phyloP scores from a whole-genome alignment of 2,797 vertebrate genomes.

The Artibeus jamaicensis region DNA sequence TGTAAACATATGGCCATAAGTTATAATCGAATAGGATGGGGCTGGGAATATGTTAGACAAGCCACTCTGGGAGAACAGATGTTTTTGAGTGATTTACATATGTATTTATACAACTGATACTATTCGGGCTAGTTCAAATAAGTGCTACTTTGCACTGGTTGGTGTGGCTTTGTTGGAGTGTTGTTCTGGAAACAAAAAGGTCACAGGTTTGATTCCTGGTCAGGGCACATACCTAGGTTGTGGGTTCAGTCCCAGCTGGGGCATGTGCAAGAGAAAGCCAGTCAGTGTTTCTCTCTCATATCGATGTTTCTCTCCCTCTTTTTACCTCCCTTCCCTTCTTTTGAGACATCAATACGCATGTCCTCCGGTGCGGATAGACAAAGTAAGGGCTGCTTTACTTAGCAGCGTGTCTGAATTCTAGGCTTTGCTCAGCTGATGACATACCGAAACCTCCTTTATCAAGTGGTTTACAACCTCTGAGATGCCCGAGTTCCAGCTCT shows the following conservation, averaged over 20 bases:
- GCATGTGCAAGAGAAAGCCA: too few relatives aligned
- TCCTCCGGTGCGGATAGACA: too few relatives aligned
- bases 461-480: not conserved
- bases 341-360: too few relatives aligned
- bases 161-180: too few relatives aligned
- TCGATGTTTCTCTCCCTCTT: too few relatives aligned
- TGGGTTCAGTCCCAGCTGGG: too few relatives aligned
- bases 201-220: too few relatives aligned
- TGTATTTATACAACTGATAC: not conserved
- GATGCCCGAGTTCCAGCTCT: not conserved
- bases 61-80: not conserved
- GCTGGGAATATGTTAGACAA: not conserved
- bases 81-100: not conserved
- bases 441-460: not conserved
- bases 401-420: not conserved
- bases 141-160: not conserved
- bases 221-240: too few relatives aligned
- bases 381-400: not conserved
- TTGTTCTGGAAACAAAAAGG: too few relatives aligned
- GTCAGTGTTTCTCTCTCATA: too few relatives aligned
- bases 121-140: not conserved
- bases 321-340: too few relatives aligned
- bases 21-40: not conserved
- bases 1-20: not conserved
- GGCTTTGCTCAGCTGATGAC: not conserved